phyloP scores from a whole-genome alignment of 2,113 vertebrate genomes.

The Ovibos moschatus region DNA sequence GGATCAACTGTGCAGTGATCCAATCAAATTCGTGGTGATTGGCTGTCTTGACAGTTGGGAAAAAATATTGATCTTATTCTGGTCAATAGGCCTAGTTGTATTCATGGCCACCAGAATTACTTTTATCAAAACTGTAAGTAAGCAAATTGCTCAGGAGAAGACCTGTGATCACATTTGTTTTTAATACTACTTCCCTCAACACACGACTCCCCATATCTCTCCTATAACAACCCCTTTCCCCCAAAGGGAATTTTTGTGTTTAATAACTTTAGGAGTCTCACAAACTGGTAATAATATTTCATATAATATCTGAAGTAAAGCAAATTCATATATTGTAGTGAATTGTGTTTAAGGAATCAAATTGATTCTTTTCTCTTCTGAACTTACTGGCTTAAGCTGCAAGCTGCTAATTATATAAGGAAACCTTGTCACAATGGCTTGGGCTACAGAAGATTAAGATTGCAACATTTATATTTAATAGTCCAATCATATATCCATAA shows the following conservation, averaged over 20 bases:
- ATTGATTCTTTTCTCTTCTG: neutral
- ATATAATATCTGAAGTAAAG: neutral
- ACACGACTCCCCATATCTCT: neutral
- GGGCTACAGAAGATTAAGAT: neutral
- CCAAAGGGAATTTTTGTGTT: neutral
- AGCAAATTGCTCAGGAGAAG: neutral
- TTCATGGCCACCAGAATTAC: slow-evolving; percentile 4
- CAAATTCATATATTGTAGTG: slow-evolving; percentile 15
- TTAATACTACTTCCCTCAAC: neutral
- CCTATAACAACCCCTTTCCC: neutral
- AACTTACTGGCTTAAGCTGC: neutral
- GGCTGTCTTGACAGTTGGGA: slow-evolving; percentile 1
- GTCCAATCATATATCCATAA: neutral
- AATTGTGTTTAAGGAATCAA: slow-evolving; percentile 8
- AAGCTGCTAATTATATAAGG: neutral
- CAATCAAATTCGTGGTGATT: slow-evolving; percentile 8
- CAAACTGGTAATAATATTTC: neutral
- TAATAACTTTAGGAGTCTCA: neutral
- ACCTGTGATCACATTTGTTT: neutral
- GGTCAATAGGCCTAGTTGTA: slow-evolving; percentile 9
- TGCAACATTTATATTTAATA: slow-evolving; percentile 9
- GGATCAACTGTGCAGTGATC: neutral
- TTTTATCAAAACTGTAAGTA: slow-evolving; percentile 36
- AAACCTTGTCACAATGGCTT: neutral
- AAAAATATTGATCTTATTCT: slow-evolving; percentile 45